Evolutionary conservation across 1,140 invertebrate genomes (phyloP).

Genomic region (Sinella curviseta): DNA sequence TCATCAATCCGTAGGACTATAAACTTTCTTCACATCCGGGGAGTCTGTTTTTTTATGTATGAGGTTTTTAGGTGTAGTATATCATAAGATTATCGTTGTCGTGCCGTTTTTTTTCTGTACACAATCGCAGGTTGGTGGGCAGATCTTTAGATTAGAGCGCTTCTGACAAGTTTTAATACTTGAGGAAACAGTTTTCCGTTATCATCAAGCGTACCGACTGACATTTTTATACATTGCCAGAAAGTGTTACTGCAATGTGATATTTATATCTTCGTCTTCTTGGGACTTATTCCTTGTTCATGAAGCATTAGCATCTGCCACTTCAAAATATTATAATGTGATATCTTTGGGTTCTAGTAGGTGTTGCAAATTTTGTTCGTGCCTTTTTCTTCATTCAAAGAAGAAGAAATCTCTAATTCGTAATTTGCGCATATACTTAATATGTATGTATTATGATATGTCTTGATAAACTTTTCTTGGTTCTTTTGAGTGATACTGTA

Average conservation of each 20-base stretch:
- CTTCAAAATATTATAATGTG: neutral
- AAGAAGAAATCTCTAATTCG: too few species aligned
- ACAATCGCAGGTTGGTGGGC: neutral
- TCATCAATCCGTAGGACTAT: slow-evolving; percentile 2
- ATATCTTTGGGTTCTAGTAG: neutral
- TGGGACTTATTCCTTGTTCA: neutral
- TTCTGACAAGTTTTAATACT: neutral
- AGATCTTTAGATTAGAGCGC: neutral
- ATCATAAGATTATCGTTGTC: too few species aligned
- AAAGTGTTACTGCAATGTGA: neutral
- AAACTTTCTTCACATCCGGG: neutral
- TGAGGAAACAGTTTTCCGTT: neutral
- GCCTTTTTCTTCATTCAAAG: too few species aligned
- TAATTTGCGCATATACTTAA: too few species aligned
- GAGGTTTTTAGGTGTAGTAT: too few species aligned
- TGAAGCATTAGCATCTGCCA: neutral
- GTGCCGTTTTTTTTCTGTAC: too few species aligned
- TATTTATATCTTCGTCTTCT: neutral
- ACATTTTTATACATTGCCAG: slow-evolving; percentile 20
- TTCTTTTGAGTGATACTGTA: too few species aligned
- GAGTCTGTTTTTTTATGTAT: neutral
- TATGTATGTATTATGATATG: too few species aligned
- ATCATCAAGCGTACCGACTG: slow-evolving; percentile 10
- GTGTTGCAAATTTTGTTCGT: neutral
- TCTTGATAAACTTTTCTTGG: too few species aligned